phyloP scores from a whole-genome alignment of 2,113 vertebrate species.

The Morone chrysops region DNA sequence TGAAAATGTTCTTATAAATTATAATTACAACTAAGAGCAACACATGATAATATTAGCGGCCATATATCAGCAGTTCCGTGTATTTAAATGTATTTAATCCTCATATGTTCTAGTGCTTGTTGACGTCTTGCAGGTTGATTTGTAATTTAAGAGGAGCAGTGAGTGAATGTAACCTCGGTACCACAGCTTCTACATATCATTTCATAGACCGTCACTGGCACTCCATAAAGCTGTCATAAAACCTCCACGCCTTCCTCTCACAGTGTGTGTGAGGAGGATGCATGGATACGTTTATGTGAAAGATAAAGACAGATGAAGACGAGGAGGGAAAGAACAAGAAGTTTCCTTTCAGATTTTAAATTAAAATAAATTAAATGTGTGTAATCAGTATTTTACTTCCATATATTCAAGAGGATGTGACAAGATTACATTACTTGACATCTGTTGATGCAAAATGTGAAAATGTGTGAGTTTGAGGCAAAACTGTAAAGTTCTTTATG shows the following conservation, averaged over 20 bases:
- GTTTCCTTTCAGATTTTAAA: not conserved
- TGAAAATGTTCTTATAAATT: too few relatives aligned
- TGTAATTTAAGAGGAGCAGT: slow-evolving; percentile 25
- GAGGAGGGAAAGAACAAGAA: not conserved
- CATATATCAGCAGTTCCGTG: too few relatives aligned
- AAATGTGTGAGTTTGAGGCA: too few relatives aligned
- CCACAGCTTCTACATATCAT: slow-evolving; percentile 41
- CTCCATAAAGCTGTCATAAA: slow-evolving; percentile 63
- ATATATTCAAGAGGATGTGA: too few relatives aligned
- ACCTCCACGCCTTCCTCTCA: slow-evolving; percentile 29
- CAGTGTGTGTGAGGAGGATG: not conserved
- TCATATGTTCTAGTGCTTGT: not conserved
- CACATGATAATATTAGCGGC: too few relatives aligned
- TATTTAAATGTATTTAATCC: not conserved
- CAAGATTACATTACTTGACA: too few relatives aligned
- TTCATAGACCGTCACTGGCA: slow-evolving; percentile 30
- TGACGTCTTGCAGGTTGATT: slow-evolving; percentile 10
- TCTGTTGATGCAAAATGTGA: too few relatives aligned
- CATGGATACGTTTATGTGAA: not conserved
- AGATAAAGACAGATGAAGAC: not conserved
- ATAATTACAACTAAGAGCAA: too few relatives aligned
- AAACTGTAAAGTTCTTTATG: too few relatives aligned
- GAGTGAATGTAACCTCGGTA: slow-evolving; percentile 37
- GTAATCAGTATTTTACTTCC: too few relatives aligned
- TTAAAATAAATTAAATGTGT: not conserved